Evolutionary conservation across 2,888 invertebrate species (phyloP).

Genomic region (Drosophila mettleri): DNA sequence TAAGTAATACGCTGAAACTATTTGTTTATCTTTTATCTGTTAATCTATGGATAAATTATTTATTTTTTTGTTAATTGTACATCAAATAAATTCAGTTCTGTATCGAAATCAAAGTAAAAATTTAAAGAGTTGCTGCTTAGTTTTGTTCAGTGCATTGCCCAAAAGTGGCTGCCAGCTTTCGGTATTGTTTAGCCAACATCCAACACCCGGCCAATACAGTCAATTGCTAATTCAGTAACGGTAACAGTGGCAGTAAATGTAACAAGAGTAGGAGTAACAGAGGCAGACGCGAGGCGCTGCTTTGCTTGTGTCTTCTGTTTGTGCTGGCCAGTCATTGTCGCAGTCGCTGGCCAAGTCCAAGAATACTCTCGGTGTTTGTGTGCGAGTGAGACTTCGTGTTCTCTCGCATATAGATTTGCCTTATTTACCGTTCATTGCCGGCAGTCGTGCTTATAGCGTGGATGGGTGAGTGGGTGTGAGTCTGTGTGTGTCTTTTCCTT

Average conservation of each 20-base stretch:
- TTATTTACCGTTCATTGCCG: slow-evolving; percentile 56
- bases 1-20: background rate
- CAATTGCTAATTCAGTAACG: slow-evolving; percentile 64
- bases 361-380: background rate
- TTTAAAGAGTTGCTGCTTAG: background rate
- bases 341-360: slow-evolving; percentile 12
- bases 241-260: slow-evolving; percentile 33
- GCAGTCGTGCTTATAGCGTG: slow-evolving; percentile 52
- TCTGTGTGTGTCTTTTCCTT: slow-evolving; percentile 19
- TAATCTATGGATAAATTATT: background rate
- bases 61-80: too few species aligned
- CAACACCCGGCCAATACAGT: slow-evolving; percentile 13
- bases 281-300: slow-evolving; percentile 9
- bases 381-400: slow-evolving; percentile 6
- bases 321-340: slow-evolving; percentile 49
- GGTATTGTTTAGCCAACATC: slow-evolving; percentile 20
- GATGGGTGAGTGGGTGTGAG: background rate
- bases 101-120: background rate
- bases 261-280: slow-evolving; percentile 5
- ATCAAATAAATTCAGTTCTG: too few species aligned
- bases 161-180: slow-evolving; percentile 4
- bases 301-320: slow-evolving; percentile 27
- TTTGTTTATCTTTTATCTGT: background rate
- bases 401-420: slow-evolving; percentile 37
- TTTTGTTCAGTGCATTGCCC: slow-evolving; percentile 28